Conservation (phyloP, 2,113 vertebrate genomes). For the Coptodon rendalli region DNA sequence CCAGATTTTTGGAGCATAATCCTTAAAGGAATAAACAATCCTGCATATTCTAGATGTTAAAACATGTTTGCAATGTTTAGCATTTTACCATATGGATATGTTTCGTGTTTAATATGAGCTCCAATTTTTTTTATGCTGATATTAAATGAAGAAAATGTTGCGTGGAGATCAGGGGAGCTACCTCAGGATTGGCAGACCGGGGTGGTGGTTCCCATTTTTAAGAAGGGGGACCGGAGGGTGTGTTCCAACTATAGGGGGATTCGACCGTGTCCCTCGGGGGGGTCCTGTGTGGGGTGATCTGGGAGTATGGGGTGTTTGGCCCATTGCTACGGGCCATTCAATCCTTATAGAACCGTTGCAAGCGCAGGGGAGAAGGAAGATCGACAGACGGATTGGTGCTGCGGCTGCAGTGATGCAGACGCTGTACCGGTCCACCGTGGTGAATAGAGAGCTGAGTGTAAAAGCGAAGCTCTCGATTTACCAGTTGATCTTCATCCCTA, state of each 20-base stretch:
- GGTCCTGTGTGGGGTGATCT: not conserved
- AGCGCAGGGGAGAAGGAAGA: not conserved
- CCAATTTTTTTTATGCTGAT: not conserved
- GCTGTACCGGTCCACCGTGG: fast-evolving
- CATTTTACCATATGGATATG: fast-evolving
- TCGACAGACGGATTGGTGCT: fast-evolving
- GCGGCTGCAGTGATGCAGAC: not conserved
- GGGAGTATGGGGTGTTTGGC: not conserved
- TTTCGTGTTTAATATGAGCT: not conserved
- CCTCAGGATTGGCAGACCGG: not conserved
- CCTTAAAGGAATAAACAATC: not conserved
- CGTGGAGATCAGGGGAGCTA: not conserved
- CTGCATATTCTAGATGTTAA: not conserved
- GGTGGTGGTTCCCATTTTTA: not conserved
- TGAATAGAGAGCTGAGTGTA: not conserved
- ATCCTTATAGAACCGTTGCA: not conserved
- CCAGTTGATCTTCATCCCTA: not conserved
- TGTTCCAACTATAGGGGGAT: not conserved
- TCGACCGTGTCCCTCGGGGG: not conserved
- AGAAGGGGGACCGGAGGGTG: not conserved
- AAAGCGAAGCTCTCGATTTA: not conserved
- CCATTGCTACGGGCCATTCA: fast-evolving
- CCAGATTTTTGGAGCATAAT: not conserved
- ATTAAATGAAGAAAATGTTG: not conserved
- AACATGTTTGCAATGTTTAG: fast-evolving